Evolutionary conservation across 2,888 invertebrate species (phyloP).

Genomic region (Drosophila anomalata): DNA sequence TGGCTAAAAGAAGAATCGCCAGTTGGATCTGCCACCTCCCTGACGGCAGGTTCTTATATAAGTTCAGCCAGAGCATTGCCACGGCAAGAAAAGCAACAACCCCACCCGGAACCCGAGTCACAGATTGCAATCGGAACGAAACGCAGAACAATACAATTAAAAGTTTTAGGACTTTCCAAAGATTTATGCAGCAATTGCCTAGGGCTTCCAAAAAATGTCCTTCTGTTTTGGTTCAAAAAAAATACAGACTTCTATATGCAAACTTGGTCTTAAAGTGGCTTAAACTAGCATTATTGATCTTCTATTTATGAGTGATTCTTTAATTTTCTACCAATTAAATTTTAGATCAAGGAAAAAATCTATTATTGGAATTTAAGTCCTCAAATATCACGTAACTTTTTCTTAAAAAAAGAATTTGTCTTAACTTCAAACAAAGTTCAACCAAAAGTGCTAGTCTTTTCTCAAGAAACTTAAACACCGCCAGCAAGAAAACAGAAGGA

Average conservation of each 20-base stretch:
- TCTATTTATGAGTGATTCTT: too few species aligned
- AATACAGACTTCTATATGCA: too few species aligned
- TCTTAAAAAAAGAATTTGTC: too few species aligned
- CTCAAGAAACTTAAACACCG: neutral
- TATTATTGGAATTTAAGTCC: too few species aligned
- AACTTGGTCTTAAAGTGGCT: too few species aligned
- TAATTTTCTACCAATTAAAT: too few species aligned
- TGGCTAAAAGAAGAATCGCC: slow-evolving; percentile 15
- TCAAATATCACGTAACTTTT: too few species aligned
- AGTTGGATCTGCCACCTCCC: slow-evolving; percentile 11
- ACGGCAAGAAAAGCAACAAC: neutral
- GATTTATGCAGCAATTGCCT: slow-evolving; percentile 14
- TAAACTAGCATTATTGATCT: too few species aligned
- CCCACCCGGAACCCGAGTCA: neutral
- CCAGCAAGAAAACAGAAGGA: neutral
- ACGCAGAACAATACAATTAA: slow-evolving; percentile 15
- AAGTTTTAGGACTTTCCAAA: slow-evolving; percentile 5
- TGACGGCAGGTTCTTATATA: slow-evolving; percentile 22
- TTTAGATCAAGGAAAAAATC: too few species aligned
- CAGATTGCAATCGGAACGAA: slow-evolving; percentile 31
- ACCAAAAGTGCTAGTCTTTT: neutral
- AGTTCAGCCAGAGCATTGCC: slow-evolving; percentile 10
- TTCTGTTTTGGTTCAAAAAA: neutral
- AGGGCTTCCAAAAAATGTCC: neutral
- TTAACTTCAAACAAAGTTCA: neutral